phyloP scores from a whole-genome alignment of 2,113 vertebrate genomes.

The Lamprologus lemairii region DNA sequence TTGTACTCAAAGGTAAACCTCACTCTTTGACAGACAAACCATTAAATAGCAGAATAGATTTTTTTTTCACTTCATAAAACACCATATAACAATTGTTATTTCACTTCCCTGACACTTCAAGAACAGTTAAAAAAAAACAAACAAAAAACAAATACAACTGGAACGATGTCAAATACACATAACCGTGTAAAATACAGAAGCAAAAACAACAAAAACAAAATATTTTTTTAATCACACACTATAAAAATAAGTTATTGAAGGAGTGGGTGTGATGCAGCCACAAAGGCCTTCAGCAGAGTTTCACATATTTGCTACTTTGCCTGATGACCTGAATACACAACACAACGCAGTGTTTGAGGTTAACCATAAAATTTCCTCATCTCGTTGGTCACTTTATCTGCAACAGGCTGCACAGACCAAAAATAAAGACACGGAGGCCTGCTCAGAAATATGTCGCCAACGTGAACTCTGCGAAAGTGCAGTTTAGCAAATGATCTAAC shows the following conservation, averaged over 20 bases:
- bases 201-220: background rate
- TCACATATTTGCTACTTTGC: background rate
- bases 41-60: conserved; percentile 36
- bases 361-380: background rate
- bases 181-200: conserved; percentile 29
- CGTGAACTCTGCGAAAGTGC: background rate
- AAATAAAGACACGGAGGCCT: background rate
- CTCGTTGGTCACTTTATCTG: background rate
- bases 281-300: background rate
- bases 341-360: background rate
- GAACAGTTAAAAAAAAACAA: background rate
- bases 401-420: background rate
- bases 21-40: conserved; percentile 15
- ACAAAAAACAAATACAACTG: conserved; percentile 20
- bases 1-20: conserved; percentile 14
- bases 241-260: conserved; percentile 46
- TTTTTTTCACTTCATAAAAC: conserved; percentile 43
- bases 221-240: conserved; percentile 15
- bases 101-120: conserved; percentile 64
- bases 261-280: conserved; percentile 31
- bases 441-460: background rate
- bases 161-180: conserved; percentile 53
- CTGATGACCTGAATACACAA: background rate
- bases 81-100: conserved; percentile 38
- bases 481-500: background rate